phyloP scores from a whole-genome alignment of 1,140 invertebrate species.

The Bombus polaris region DNA sequence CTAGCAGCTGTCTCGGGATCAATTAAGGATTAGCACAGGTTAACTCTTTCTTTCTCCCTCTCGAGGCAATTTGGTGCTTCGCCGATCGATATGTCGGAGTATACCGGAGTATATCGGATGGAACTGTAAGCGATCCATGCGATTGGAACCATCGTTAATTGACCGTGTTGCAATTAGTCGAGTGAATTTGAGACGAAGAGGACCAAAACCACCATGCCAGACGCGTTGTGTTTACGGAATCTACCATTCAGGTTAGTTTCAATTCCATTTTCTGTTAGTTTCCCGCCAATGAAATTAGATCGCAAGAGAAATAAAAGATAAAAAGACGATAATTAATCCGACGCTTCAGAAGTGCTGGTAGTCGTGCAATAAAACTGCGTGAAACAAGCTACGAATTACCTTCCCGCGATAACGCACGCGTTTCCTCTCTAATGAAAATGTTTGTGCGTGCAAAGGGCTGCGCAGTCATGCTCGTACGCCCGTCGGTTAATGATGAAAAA shows the following conservation, averaged over 20 bases:
- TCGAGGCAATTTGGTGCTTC: not conserved
- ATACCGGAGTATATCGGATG: constrained; percentile 10
- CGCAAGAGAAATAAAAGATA: not conserved
- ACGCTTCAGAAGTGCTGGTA: not conserved
- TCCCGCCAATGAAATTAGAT: not conserved
- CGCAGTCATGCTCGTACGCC: not conserved
- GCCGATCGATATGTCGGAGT: constrained; percentile 25
- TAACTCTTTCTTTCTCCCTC: constrained; percentile 9
- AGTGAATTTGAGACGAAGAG: constrained; percentile 38
- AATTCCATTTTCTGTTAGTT: not conserved
- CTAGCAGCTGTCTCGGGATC: constrained; percentile 39
- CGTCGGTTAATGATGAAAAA: not conserved
- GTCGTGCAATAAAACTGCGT: not conserved
- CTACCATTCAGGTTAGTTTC: not conserved
- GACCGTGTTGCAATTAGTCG: constrained; percentile 36
- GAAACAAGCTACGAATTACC: not conserved
- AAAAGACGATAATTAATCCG: not conserved
- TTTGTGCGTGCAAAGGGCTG: not conserved
- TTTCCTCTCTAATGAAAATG: not conserved
- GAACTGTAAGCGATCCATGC: constrained; percentile 30
- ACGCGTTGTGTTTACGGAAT: constrained; percentile 1
- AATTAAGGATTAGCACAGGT: constrained; percentile 31
- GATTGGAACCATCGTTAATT: constrained; percentile 37
- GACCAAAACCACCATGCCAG: constrained; percentile 54
- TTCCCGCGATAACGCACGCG: not conserved